Percentiles rank a stretch among this genome's conserved stretches.
These are phyloP conservation scores for Paralichthys olivaceus DNA, from an alignment of 2,113 vertebrate genomes.

Conservation along the genomic window DNA sequence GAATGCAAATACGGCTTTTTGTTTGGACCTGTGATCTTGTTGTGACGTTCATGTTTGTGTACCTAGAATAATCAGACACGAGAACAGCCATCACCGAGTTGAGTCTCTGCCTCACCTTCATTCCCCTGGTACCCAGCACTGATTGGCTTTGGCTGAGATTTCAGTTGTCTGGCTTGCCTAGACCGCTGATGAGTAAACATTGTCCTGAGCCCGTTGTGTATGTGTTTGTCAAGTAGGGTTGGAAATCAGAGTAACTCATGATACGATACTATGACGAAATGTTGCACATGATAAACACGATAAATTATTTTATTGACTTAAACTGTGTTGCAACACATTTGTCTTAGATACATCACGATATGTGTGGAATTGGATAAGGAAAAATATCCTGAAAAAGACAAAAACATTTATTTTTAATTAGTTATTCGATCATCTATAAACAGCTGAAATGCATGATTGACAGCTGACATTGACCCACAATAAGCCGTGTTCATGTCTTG, in stretches of 20 bases:
- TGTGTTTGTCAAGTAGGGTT: slow-evolving; percentile 1
- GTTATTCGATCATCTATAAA: too few species aligned
- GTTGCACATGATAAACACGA: too few species aligned
- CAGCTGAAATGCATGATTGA: too few species aligned
- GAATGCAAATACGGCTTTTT: not conserved
- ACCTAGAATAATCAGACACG: not conserved
- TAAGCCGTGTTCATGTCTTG: not conserved
- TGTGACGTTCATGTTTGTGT: not conserved
- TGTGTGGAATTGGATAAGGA: too few species aligned
- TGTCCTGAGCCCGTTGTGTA: slow-evolving; percentile 22
- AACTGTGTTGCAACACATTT: too few species aligned
- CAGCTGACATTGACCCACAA: too few species aligned
- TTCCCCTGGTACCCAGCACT: slow-evolving; percentile 14
- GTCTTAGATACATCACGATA: too few species aligned
- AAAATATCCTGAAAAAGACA: too few species aligned
- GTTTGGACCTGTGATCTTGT: not conserved
- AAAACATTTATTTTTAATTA: too few species aligned
- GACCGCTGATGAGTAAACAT: slow-evolving; percentile 29
- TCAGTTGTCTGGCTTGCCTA: slow-evolving; percentile 12
- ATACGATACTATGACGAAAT: too few species aligned
- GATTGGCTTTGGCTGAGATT: slow-evolving; percentile 50
- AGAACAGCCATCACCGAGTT: slow-evolving; percentile 24
- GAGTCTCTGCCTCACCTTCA: not conserved
- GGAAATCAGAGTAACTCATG: too few species aligned
- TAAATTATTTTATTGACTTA: too few species aligned